phyloP scores from a whole-genome alignment of 1,140 invertebrate species.

The Bradynema listronoti region DNA sequence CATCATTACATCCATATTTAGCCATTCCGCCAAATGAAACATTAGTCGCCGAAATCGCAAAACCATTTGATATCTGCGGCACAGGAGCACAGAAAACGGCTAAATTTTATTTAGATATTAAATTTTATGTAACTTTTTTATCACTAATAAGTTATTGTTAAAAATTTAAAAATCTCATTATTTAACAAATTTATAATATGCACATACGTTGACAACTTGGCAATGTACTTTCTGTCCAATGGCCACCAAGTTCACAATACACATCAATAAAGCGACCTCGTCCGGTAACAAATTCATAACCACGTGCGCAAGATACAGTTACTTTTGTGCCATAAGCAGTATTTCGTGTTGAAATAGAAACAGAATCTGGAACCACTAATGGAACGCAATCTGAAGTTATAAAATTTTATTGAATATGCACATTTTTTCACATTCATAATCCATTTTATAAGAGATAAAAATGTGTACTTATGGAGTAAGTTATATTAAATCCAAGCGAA shows the following conservation, averaged over 20 bases:
- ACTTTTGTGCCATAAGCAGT: conserved; percentile 82
- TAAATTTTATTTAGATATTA: conserved; percentile 58
- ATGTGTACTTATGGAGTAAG: conserved; percentile 75
- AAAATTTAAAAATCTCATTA: too few species aligned
- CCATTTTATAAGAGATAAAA: conserved; percentile 2
- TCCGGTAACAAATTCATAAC: conserved; percentile 82
- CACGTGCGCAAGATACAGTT: conserved; percentile 80
- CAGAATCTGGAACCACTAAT: conserved; percentile 72
- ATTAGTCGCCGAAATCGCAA: conserved; percentile 86
- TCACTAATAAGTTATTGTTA: too few species aligned
- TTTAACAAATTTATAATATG: too few species aligned
- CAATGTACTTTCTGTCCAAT: conserved; percentile 84
- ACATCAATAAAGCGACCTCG: conserved; percentile 45
- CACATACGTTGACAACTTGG: conserved; percentile 78
- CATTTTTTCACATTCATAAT: not conserved
- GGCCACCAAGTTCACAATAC: conserved; percentile 75
- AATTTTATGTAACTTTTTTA: too few species aligned
- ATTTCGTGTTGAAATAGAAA: conserved; percentile 71
- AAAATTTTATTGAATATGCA: not conserved
- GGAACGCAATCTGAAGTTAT: conserved; percentile 72
- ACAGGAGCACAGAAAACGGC: conserved; percentile 93
- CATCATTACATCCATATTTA: conserved; percentile 90
- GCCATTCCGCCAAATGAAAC: conserved; percentile 85
- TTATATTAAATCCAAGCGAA: conserved; percentile 76
- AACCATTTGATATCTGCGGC: conserved; percentile 92